Percentiles rank a stretch among this genome's conserved stretches.
phyloP scores from a whole-genome alignment of 2,888 invertebrate genomes.

The Leptodirus hochenwartii region DNA sequence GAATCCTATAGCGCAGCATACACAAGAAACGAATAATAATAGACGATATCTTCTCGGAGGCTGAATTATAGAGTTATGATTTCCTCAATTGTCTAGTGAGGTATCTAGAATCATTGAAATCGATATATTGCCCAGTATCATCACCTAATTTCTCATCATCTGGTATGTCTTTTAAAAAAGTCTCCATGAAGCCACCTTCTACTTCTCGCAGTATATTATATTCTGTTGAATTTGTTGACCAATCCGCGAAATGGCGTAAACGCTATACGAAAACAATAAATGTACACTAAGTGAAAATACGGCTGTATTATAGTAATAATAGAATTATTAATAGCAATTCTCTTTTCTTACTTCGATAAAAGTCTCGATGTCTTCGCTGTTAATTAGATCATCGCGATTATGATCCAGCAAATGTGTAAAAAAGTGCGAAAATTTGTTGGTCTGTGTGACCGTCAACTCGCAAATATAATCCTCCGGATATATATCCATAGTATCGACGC shows the following conservation, averaged over 20 bases:
- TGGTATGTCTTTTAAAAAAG: constrained; percentile 39
- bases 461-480: constrained; percentile 33
- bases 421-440: constrained; percentile 51
- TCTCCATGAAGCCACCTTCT: constrained; percentile 48
- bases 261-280: constrained; percentile 23
- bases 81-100: no score
- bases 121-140: no score
- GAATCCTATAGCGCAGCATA: constrained; percentile 22
- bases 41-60: no score
- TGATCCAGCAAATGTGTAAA: constrained; percentile 52
- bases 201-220: constrained; percentile 54
- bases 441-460: constrained; percentile 41
- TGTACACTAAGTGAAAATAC: constrained; percentile 3
- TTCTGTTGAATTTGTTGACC: constrained; percentile 55
- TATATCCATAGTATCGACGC: constrained; percentile 37
- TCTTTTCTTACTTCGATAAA: constrained; percentile 38
- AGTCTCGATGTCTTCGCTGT: constrained; percentile 49
- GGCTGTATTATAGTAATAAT: neutral
- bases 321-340: constrained; percentile 4
- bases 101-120: no score
- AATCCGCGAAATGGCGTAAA: constrained; percentile 57
- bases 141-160: constrained; percentile 34
- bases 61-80: no score
- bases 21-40: no score
- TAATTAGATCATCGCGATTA: constrained; percentile 52